Evolutionary conservation across 2,113 vertebrate genomes (phyloP), one percentile per base, ranked within the genome.

Genomic region (Vidua chalybeata): DNA sequence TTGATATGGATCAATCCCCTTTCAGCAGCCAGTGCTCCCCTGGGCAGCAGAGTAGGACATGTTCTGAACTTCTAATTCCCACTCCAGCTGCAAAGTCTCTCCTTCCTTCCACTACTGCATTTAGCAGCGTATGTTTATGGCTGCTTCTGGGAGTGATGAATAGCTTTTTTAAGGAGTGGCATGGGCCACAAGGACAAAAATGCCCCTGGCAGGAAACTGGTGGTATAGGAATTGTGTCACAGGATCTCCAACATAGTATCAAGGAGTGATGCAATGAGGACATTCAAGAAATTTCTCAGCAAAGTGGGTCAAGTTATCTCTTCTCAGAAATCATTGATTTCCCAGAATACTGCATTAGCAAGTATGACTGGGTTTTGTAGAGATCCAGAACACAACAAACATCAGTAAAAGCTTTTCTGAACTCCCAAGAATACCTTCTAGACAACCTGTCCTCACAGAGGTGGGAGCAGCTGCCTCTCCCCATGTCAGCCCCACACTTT

Each of bases 191-290:
- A 78, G 26, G 39, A 79, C 41, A 92, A 58, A 92, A 89, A 88
- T 59, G 46, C 20, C 59, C 24, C 48, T 35, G 24, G 26, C 56
- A 85, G 79, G 64, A 92, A 83, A 79, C 37, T 18, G 59, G 35
- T 33, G 7, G 15, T 4, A 0, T 81, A 88, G 75, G 28, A 83
- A 73, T 58, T 9, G 1, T 68, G n/a, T 45, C 1, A 5, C 59
- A 41, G 54, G 46, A 68, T 73, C 46, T 66, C 83, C 51, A 55
- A 24, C 9, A 19, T 3, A 9, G 21, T 43, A 73, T 39, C 0
- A 0, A 68, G 45, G 9, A 41, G 15, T 63, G 19, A 64, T 1
- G 2, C 21, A 71, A 74, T 0, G 0, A 41, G 26, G 27, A 43
- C 59, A 66, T 48, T 55, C 8, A 31, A 90, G 30, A 72, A 83